These are phyloP conservation scores for Danionella dracula DNA, from an alignment of 2,797 vertebrate species.

Conservation along the genomic window DNA sequence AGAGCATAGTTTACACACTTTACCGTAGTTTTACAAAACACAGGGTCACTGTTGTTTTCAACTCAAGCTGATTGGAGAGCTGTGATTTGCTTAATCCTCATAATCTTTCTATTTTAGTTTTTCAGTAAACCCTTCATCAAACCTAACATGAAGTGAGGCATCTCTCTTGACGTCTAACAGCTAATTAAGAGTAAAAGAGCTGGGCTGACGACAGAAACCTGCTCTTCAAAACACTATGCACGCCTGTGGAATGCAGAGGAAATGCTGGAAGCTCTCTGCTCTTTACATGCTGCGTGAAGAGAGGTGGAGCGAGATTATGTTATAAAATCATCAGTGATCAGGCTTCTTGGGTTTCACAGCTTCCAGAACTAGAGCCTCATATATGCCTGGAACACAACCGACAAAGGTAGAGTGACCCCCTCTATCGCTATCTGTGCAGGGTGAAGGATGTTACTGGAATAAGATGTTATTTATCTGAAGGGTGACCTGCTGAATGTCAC, in stretches of 20 bases:
- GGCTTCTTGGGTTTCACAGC: not conserved
- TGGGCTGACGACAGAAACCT: not conserved
- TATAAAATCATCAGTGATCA: slow-evolving; percentile 51
- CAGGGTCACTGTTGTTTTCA: no score
- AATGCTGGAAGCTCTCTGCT: not conserved
- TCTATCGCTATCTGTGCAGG: not conserved
- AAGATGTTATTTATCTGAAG: slow-evolving; percentile 28
- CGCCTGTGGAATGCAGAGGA: not conserved
- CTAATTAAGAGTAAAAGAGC: not conserved
- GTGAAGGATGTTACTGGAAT: not conserved
- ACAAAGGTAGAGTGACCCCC: slow-evolving; percentile 54
- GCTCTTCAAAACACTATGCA: not conserved
- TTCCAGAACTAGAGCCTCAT: slow-evolving; percentile 28
- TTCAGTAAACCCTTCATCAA: no score
- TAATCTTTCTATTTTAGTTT: no score
- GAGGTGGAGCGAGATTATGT: slow-evolving; percentile 33
- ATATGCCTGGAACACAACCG: slow-evolving; percentile 59
- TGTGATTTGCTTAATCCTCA: no score
- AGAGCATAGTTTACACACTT: no score
- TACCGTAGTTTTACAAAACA: no score
- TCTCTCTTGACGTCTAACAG: not conserved
- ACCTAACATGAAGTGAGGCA: no score
- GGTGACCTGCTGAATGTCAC: slow-evolving; percentile 51
- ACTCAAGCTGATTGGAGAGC: no score
- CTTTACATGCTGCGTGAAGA: not conserved